Evolutionary conservation across 1,140 invertebrate genomes (phyloP), one percentile per base, ranked within the genome.

Genomic region (Atta cephalotes): DNA sequence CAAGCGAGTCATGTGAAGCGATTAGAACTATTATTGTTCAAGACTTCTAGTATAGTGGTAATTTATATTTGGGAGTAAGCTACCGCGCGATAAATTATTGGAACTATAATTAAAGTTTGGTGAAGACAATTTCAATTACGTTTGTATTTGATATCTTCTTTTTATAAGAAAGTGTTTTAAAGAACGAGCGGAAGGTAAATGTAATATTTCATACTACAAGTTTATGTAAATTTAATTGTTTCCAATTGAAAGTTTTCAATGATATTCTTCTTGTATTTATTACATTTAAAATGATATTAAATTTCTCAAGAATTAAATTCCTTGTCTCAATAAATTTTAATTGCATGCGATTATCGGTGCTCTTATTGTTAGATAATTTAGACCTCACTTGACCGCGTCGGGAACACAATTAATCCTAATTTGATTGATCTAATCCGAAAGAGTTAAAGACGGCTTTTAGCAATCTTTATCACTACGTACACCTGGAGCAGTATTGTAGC

Each of bases 1-100:
- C 80, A 68, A 60, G 45, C 71, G 68, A 68, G 80, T 82, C 80
- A 74, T 82, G 80, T 56, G 80, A 82, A 82, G 56, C 68, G 80
- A 82, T 82, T 82, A 82, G 68, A 72, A 60, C 53, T 25, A 74
- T 35, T 31, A 82, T 82, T 82, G 80, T 82, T 74, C 25, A 39
- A 21, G 18, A 21, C 35, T 60, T 70, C 66, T 49, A 18, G 45
- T 66, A 68, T 14, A 14, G 21, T 56, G 53, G 25, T 60, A 66
- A 74, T 28, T 82, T 82, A 82, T 62, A 74, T 82, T 39, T 21
- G 53, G 28, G 25, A 49, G 39, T 21, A 31, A 72, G 80, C 71
- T 74, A 74, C 53, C 21, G 63, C 53, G 35, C 21, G 56, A 82
- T 62, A 21, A 82, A 62, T 71, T 81, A 62, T 21, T 68, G 56